Base-by-base conservation (phyloP, 2,797 vertebrate genomes). In the Triplophysa bombifrons region DNA sequence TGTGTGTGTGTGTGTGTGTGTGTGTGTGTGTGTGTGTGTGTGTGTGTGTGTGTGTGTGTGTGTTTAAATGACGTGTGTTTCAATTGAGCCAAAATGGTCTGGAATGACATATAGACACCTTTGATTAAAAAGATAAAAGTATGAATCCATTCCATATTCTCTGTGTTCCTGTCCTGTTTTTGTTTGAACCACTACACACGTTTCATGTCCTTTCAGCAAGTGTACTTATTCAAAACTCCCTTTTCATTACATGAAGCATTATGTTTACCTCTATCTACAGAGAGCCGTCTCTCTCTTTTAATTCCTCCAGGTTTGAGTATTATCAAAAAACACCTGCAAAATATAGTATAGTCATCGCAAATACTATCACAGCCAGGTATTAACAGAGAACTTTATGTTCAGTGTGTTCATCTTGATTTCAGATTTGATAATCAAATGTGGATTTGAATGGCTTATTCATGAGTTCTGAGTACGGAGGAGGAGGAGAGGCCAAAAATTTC, bases 341-440 rank as follows among this genome's bases (percentile, higher is more conserved):
- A 19, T 5, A 41, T 53, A 53, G n/a, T n/a, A 19, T 19, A 19
- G 7, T 53, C n/a, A 22, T 56, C n/a, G 4, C 56, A 58, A 60
- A 14, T 27, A 60, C 13, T 14, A 60, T 60, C 10, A 55, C 19
- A 55, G 7, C n/a, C 13, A 58, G 10, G n/a, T 56, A 13, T 41
- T 48, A 48, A 48, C 22, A 12, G 34, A 38, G 34, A 38, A 7
- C 34, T 38, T 58, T 22, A 4, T 41, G 19, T 67, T 30, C 22
- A 14, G 48, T 63, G 12, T 60, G 41, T 48, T 67, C n/a, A 17
- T 79, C 2, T 50, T 46, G 13, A 34, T 14, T 55, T 72, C 16
- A 46, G 60, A 46, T 72, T 79, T 72, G 69, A 46, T 79, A 66
- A 48, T 46, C 77, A 78, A 66, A 79, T 79, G 19, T 12, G 34